These are phyloP conservation scores for Creontiades dilutus DNA, from an alignment of 2,888 invertebrate species.

Conservation along the genomic window DNA sequence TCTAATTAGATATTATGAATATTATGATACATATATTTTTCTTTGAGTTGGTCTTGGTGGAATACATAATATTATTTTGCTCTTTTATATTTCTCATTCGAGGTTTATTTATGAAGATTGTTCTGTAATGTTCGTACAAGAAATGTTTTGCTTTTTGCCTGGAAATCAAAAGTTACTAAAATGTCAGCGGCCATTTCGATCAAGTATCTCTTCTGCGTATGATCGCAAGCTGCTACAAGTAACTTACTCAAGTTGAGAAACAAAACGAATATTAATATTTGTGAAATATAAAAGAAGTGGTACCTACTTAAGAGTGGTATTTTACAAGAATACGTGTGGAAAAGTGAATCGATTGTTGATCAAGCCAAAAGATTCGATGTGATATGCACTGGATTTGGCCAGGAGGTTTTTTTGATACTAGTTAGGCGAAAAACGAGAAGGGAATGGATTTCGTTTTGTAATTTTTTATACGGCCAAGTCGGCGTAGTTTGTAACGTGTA, in stretches of 20 bases:
- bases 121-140: constrained; percentile 9
- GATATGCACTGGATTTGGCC: constrained; percentile 74
- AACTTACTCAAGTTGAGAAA: neutral
- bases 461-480: constrained; percentile 74
- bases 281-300: constrained; percentile 47
- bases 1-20: constrained; percentile 44
- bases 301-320: constrained; percentile 12
- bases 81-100: neutral
- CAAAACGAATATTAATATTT: constrained; percentile 1
- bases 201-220: neutral
- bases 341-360: constrained; percentile 60
- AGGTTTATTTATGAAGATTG: constrained; percentile 35
- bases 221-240: neutral
- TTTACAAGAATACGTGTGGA: constrained; percentile 4
- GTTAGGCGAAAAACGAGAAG: constrained; percentile 40
- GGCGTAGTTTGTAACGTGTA: constrained; percentile 74
- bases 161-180: constrained; percentile 27
- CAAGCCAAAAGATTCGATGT: constrained; percentile 74
- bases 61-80: neutral
- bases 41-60: neutral
- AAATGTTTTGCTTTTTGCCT: constrained; percentile 25
- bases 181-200: neutral
- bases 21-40: constrained; percentile 10
- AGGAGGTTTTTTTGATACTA: constrained; percentile 73
- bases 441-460: constrained; percentile 73